phyloP scores from a whole-genome alignment of 2,797 vertebrate species.

The Antennarius maculatus region DNA sequence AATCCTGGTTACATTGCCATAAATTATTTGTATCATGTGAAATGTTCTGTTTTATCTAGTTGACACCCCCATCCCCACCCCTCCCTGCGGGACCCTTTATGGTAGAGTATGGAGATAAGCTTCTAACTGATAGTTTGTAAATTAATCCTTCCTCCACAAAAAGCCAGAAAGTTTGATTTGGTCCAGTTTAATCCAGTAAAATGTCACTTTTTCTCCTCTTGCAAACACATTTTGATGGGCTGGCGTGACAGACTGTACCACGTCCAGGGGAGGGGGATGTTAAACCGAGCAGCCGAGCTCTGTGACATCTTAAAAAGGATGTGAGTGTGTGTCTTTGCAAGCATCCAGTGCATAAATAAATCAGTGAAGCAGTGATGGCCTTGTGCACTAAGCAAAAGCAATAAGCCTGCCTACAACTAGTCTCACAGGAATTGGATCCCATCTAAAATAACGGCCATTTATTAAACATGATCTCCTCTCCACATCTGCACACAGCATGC shows the following conservation, averaged over 20 bases:
- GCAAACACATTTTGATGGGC: slow-evolving; percentile 35
- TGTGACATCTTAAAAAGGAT: slow-evolving; percentile 59
- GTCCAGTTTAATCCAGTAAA: slow-evolving; percentile 34
- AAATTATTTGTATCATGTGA: slow-evolving; percentile 33
- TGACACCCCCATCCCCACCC: slow-evolving; percentile 22
- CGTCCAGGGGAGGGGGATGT: slow-evolving; percentile 33
- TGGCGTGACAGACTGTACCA: slow-evolving; percentile 24
- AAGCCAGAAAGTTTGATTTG: slow-evolving; percentile 41
- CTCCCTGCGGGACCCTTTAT: slow-evolving; percentile 41
- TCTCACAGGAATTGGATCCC: slow-evolving; percentile 48
- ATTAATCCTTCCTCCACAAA: slow-evolving; percentile 25
- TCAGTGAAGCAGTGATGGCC: slow-evolving; percentile 50
- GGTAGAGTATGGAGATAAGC: slow-evolving; percentile 50
- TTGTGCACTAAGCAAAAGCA: slow-evolving; percentile 62
- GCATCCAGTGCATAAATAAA: slow-evolving; percentile 69
- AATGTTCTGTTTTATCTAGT: slow-evolving; percentile 44
- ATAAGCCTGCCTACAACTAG: slow-evolving; percentile 62
- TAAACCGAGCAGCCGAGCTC: slow-evolving; percentile 50
- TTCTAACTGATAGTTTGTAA: slow-evolving; percentile 41
- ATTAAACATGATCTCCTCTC: slow-evolving; percentile 69
- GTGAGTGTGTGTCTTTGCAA: slow-evolving; percentile 52
- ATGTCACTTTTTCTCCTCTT: slow-evolving; percentile 39
- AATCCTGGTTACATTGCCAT: slow-evolving; percentile 31
- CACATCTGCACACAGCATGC: slow-evolving; percentile 35
- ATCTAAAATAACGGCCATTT: slow-evolving; percentile 69